A percentile compares a stretch with the other conserved stretches of the same genome.
Conservation (phyloP, 2,797 vertebrate genomes). For the Helostoma temminkii region DNA sequence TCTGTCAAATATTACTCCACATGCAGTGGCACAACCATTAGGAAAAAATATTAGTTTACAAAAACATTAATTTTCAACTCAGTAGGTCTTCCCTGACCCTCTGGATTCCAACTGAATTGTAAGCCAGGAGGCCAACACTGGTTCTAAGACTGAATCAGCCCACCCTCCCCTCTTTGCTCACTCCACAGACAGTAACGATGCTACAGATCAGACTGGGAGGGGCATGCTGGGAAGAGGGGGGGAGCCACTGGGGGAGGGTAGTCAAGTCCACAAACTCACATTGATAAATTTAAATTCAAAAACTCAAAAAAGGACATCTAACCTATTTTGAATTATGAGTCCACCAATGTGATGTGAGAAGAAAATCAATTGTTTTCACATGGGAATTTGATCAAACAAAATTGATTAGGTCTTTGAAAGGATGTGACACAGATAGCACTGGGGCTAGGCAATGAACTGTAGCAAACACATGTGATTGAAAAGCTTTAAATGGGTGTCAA, state of each 20-base stretch:
- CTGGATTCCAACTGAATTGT: conserved; percentile 60
- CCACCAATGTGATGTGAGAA: conserved; percentile 36
- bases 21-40: background rate
- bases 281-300: conserved; percentile 24
- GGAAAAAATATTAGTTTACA: background rate
- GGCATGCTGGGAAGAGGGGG: conserved; percentile 43
- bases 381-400: conserved; percentile 69
- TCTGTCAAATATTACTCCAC: background rate
- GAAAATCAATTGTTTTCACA: conserved; percentile 73
- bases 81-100: conserved; percentile 44
- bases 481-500: conserved; percentile 82
- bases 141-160: conserved; percentile 53
- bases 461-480: conserved; percentile 81
- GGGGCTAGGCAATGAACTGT: conserved; percentile 68
- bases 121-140: conserved; percentile 27
- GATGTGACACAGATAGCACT: conserved; percentile 60
- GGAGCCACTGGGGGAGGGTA: conserved; percentile 42
- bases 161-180: conserved; percentile 44
- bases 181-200: conserved; percentile 74
- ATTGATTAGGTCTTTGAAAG: conserved; percentile 73
- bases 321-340: conserved; percentile 41
- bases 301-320: conserved; percentile 16
- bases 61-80: conserved; percentile 12
- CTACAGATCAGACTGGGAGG: conserved; percentile 68
- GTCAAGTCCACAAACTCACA: conserved; percentile 35